Base-by-base conservation (phyloP, 2,113 vertebrate genomes). In the human region DNA sequence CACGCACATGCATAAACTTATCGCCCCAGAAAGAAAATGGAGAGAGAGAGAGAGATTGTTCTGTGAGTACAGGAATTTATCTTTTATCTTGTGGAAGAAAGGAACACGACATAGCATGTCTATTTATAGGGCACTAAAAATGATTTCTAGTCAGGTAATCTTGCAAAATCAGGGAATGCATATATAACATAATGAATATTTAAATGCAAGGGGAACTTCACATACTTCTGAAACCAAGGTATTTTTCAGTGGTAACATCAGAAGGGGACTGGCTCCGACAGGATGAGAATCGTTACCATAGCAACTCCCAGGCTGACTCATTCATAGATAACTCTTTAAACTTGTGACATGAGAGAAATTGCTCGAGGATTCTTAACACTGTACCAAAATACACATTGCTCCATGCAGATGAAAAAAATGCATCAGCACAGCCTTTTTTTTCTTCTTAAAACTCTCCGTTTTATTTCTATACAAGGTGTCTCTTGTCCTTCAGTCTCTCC, bases 261-360 rank as follows among this genome's bases (percentile, higher is more conserved):
- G 81, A 97, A 96, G 78, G 61, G 76, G 32, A 83, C 88, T 83
- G 75, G 48, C 92, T 97, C 87, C 40, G 90, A 73, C 91, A 52
- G 73, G 83, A 91, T 93, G 92, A 98, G 80, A 96, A 93, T 70
- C 32, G 91, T 97, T 97, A 76, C 97, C 91, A 98, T 98, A 97
- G 90, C 64, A 98, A 97, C 97, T 76, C 32, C 32, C 61, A 93
- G 97, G 87, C 96, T 98, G 98, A 98, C 96, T 98, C 96, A 98
- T 97, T 98, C 98, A 98, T 95, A 98, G 90, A 97, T 93, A 96
- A 96, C 72, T 97, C 93, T 97, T 98, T 87, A 97, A 96, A 98
- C 82, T 97, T 98, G 88, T 96, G 89, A 88, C 92, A 95, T 94
- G 95, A 98, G 73, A 96, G 88, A 97, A 95, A 97, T 40, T 68